Conservation (phyloP, 2,113 vertebrate species). For the Muscicapa adusta region DNA sequence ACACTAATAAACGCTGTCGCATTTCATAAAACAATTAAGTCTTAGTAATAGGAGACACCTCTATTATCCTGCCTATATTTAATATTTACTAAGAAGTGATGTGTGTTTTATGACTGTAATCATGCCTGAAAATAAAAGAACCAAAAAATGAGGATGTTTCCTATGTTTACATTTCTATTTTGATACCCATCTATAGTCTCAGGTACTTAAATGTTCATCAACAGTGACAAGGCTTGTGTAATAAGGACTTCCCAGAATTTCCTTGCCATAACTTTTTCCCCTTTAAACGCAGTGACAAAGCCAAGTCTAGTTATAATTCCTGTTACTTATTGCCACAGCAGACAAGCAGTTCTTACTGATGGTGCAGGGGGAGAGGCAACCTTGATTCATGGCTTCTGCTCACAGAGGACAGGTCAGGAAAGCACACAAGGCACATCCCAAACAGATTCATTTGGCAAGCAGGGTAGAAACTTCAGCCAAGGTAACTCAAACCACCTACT, state of each 20-base stretch:
- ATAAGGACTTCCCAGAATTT: background rate
- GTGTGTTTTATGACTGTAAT: background rate
- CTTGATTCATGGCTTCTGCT: background rate
- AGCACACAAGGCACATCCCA: background rate
- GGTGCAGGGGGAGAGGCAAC: background rate
- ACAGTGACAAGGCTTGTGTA: background rate
- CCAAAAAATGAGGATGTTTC: background rate
- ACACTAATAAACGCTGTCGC: background rate
- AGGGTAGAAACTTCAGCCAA: background rate
- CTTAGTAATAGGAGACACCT: slow-evolving; percentile 10
- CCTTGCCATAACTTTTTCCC: background rate
- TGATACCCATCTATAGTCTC: background rate
- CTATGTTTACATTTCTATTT: background rate
- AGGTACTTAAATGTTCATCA: background rate
- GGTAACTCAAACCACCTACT: background rate
- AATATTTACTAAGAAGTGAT: background rate
- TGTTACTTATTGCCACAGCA: background rate
- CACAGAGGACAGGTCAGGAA: background rate
- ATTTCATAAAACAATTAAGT: slow-evolving; percentile 35
- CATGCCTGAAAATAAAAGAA: background rate
- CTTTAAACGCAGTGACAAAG: background rate
- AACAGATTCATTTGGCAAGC: background rate
- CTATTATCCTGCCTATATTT: background rate
- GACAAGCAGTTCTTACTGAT: background rate
- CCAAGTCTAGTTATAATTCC: background rate